phyloP scores from a whole-genome alignment of 2,797 vertebrate genomes.

The Myiotriccus ornatus region DNA sequence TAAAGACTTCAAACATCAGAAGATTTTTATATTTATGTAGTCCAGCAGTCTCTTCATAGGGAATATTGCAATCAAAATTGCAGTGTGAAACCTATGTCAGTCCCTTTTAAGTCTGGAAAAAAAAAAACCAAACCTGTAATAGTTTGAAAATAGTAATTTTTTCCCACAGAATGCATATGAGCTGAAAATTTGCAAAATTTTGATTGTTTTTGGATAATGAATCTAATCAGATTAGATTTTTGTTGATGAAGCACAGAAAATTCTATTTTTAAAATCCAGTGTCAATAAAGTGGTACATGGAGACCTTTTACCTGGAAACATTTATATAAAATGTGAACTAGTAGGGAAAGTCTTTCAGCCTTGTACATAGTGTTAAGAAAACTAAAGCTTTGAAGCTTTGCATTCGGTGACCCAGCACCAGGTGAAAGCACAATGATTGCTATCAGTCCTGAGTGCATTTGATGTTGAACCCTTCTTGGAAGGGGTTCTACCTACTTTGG shows the following conservation, averaged over 20 bases:
- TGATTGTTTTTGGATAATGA: neutral
- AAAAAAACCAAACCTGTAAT: neutral
- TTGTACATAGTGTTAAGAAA: neutral
- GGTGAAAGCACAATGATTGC: neutral
- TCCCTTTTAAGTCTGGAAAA: neutral
- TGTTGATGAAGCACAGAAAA: neutral
- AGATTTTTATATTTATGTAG: conserved; percentile 4
- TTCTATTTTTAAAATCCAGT: neutral
- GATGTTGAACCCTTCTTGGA: neutral
- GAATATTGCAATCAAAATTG: neutral
- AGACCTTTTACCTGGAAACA: neutral
- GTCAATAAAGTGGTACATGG: neutral
- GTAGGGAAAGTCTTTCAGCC: neutral
- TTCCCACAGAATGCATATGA: neutral
- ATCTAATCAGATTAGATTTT: neutral
- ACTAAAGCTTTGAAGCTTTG: neutral
- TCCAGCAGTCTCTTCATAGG: neutral
- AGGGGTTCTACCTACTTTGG: neutral
- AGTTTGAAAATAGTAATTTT: neutral
- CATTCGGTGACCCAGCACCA: neutral
- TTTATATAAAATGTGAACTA: neutral
- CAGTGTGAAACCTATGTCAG: neutral
- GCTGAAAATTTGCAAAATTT: neutral
- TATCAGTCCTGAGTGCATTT: neutral
- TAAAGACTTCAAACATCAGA: neutral